phyloP scores from a whole-genome alignment of 2,797 vertebrate species.

The Bovichtus variegatus region DNA sequence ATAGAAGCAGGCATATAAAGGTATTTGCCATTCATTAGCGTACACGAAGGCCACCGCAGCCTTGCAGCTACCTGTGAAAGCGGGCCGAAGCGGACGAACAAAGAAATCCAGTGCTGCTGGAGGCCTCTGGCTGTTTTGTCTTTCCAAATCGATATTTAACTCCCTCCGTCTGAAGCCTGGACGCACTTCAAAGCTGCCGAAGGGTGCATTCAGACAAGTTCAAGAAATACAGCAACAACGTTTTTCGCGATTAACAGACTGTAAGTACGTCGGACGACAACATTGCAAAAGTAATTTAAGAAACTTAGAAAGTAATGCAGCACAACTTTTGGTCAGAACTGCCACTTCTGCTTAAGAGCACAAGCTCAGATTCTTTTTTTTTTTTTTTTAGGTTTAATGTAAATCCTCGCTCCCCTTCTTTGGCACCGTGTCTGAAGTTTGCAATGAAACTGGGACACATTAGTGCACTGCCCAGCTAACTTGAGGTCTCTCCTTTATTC shows the following conservation, averaged over 20 bases:
- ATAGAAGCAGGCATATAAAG: conserved; percentile 30
- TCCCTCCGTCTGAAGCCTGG: conserved; percentile 33
- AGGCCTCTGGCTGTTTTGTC: conserved; percentile 39
- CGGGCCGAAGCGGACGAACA: conserved; percentile 46
- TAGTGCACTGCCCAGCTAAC: conserved; percentile 40
- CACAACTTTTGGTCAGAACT: background rate
- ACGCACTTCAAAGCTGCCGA: conserved; percentile 47
- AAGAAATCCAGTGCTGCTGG: conserved; percentile 23
- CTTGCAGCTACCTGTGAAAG: conserved; percentile 46
- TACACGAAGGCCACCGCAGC: conserved; percentile 40
- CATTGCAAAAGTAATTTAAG: background rate
- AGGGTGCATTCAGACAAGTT: conserved; percentile 45
- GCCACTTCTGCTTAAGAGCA: background rate
- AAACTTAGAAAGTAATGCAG: background rate
- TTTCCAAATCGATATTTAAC: conserved; percentile 59
- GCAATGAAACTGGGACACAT: conserved; percentile 52
- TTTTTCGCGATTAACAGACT: conserved; percentile 4
- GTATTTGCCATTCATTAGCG: conserved; percentile 46
- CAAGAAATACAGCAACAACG: background rate
- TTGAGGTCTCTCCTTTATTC: conserved; percentile 48
- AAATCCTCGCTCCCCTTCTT: background rate
- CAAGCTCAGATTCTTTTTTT: background rate
- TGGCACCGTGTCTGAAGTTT: conserved; percentile 30
- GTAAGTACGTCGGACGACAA: background rate
- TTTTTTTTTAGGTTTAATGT: background rate